Evolutionary conservation across 2,797 vertebrate genomes (phyloP).

Genomic region (Psittacula echo): DNA sequence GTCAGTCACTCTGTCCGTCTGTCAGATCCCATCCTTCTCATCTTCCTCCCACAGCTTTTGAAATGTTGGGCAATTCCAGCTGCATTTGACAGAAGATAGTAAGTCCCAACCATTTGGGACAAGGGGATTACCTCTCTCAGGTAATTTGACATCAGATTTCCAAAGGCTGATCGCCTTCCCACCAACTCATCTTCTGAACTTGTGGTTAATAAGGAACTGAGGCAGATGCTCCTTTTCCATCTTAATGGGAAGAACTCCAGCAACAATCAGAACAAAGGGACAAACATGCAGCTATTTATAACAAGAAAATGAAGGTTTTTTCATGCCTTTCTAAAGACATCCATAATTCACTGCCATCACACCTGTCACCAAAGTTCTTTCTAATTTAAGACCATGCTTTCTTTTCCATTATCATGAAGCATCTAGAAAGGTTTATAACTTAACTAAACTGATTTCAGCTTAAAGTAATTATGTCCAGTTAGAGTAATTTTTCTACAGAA

Average conservation of each 20-base stretch:
- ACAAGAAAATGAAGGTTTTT: background rate
- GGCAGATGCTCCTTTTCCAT: background rate
- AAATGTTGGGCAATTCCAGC: background rate
- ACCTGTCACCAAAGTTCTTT: background rate
- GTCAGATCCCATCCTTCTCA: background rate
- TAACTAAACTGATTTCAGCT: background rate
- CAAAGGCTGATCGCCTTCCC: background rate
- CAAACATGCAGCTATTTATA: background rate
- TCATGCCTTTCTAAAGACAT: background rate
- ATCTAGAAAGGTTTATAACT: background rate
- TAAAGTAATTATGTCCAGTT: background rate
- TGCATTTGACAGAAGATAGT: background rate
- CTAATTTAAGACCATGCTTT: background rate
- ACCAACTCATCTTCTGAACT: background rate
- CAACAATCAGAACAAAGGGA: background rate
- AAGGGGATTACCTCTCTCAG: background rate
- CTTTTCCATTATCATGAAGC: background rate
- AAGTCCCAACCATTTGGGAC: background rate
- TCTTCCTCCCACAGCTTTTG: background rate
- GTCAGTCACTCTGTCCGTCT: background rate
- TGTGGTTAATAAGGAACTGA: background rate
- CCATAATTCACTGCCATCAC: background rate
- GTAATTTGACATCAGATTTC: background rate
- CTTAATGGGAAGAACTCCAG: background rate
- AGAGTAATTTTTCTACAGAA: background rate